These are phyloP conservation scores for Tamias sibiricus DNA, from an alignment of 2,113 vertebrate genomes.

Conservation along the genomic window DNA sequence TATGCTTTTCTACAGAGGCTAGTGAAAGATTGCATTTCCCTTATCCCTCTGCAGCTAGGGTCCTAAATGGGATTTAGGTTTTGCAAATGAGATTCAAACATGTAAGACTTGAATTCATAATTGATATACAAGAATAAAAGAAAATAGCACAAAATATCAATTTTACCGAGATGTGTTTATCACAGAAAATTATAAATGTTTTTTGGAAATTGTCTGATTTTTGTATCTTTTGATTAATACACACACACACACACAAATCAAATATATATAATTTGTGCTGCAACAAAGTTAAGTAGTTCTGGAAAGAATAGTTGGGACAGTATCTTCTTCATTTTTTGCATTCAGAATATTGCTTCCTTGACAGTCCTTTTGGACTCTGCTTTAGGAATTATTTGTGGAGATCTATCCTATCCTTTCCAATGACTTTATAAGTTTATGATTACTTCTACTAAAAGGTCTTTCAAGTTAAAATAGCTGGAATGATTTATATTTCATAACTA, in stretches of 20 bases:
- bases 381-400: background rate
- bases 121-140: background rate
- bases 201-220: background rate
- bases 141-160: background rate
- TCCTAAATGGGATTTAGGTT: background rate
- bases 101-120: background rate
- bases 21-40: background rate
- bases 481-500: background rate
- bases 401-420: background rate
- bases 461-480: background rate
- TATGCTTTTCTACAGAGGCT: background rate
- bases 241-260: no score
- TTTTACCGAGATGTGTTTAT: background rate
- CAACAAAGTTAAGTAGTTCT: background rate
- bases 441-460: background rate
- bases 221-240: background rate
- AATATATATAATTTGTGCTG: background rate
- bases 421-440: background rate
- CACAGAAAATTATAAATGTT: background rate
- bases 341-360: background rate
- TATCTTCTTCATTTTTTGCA: background rate
- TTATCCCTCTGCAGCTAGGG: background rate
- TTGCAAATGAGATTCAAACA: background rate
- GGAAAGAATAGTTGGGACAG: background rate
- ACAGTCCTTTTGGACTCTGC: background rate